A percentile compares a stretch with the other conserved stretches of the same genome.
Evolutionary conservation across 2,113 vertebrate genomes (phyloP).

Genomic region (Indicator indicator): DNA sequence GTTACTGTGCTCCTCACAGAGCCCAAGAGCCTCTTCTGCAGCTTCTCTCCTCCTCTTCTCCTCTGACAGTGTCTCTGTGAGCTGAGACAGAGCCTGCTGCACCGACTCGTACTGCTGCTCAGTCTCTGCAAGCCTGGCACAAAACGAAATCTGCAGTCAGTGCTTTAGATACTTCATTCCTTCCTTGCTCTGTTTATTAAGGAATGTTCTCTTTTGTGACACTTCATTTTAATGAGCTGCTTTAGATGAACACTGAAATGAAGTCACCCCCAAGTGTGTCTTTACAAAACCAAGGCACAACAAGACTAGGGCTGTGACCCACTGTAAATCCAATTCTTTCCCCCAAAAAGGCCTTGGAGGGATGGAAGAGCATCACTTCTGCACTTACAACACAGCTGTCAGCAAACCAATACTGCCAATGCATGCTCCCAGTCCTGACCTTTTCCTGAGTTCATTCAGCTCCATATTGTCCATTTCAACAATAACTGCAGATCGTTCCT

Average conservation of each 20-base stretch:
- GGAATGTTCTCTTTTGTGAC: not conserved
- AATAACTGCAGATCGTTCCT: slow-evolving; percentile 78
- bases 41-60: slow-evolving; percentile 81
- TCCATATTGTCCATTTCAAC: slow-evolving; percentile 74
- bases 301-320: not conserved
- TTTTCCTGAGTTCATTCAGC: slow-evolving; percentile 77
- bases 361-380: not conserved
- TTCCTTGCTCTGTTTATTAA: not conserved
- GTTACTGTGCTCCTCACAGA: slow-evolving; percentile 74
- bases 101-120: slow-evolving; percentile 76
- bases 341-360: not conserved
- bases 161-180: not conserved
- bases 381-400: not conserved
- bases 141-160: not conserved
- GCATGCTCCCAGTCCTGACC: slow-evolving; percentile 71
- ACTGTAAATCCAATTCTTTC: not conserved
- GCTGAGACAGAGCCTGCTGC: slow-evolving; percentile 74
- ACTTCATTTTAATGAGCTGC: not conserved
- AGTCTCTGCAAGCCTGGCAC: slow-evolving; percentile 80
- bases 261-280: not conserved
- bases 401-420: slow-evolving; percentile 33
- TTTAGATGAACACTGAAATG: not conserved
- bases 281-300: not conserved
- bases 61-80: slow-evolving; percentile 78
- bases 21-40: slow-evolving; percentile 83